phyloP scores from a whole-genome alignment of 2,113 vertebrate genomes.

The Raphicerus campestris region DNA sequence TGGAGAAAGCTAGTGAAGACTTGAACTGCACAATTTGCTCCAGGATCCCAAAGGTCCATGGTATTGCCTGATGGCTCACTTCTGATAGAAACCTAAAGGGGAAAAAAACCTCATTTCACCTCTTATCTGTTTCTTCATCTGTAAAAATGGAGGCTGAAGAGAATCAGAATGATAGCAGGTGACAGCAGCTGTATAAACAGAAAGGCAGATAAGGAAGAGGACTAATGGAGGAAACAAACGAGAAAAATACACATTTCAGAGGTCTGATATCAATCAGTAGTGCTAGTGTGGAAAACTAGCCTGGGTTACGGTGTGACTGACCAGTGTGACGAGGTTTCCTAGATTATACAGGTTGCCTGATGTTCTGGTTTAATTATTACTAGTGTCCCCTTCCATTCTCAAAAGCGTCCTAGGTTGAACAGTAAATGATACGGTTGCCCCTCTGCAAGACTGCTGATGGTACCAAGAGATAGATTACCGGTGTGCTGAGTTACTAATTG shows the following conservation, averaged over 20 bases:
- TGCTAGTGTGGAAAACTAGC: neutral
- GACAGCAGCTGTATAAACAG: constrained; percentile 34
- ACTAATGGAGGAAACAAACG: constrained; percentile 34
- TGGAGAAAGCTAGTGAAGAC: neutral
- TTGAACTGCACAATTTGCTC: neutral
- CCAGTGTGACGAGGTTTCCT: neutral
- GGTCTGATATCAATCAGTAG: neutral
- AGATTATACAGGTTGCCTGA: neutral
- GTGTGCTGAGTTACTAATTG: neutral
- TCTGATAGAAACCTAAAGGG: constrained; percentile 7
- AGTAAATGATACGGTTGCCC: neutral
- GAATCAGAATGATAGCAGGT: neutral
- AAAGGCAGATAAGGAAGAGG: constrained; percentile 40
- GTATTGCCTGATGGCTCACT: neutral
- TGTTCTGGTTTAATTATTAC: constrained; percentile 46
- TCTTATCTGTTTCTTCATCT: constrained; percentile 50
- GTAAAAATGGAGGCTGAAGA: constrained; percentile 43
- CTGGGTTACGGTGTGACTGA: constrained; percentile 3
- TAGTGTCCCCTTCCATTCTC: neutral
- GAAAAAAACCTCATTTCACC: neutral
- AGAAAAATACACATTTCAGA: constrained; percentile 29
- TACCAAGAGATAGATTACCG: neutral
- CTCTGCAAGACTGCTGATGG: neutral
- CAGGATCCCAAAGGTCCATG: neutral
- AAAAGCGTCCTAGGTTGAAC: neutral